phyloP scores from a whole-genome alignment of 2,888 invertebrate genomes.

The Idaea aversata region DNA sequence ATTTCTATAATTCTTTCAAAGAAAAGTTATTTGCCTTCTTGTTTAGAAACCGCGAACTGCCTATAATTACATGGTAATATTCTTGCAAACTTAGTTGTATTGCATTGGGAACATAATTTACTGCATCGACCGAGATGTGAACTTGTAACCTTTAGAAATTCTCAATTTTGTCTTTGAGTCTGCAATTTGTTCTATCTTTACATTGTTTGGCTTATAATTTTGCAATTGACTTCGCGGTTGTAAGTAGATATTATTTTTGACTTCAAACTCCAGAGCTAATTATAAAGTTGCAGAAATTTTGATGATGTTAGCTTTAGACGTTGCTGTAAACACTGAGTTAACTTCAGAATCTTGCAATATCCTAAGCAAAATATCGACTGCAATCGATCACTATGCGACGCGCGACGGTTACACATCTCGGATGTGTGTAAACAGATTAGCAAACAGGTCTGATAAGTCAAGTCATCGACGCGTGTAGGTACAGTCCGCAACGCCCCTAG shows the following conservation, averaged over 20 bases:
- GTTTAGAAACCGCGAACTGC: not conserved
- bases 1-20: not conserved
- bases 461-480: conserved; percentile 22
- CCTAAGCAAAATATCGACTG: not conserved
- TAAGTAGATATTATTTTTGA: not conserved
- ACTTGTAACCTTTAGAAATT: not conserved
- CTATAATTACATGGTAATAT: not conserved
- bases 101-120: not conserved
- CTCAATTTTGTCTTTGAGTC: not conserved
- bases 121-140: not conserved
- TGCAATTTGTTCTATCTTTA: not conserved
- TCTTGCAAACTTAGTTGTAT: not conserved
- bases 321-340: not conserved
- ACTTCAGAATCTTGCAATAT: not conserved
- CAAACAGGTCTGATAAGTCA: conserved; percentile 24
- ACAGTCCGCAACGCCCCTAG: conserved; percentile 26
- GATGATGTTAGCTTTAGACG: not conserved
- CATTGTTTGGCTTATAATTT: not conserved
- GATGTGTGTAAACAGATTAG: conserved; percentile 13
- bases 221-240: not conserved
- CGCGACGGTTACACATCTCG: conserved; percentile 9
- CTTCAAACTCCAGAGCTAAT: not conserved
- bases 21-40: not conserved
- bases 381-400: conserved; percentile 12
- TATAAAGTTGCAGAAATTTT: not conserved